Base-by-base conservation (phyloP, 2,888 invertebrate genomes). In the Xiphydria camelus region DNA sequence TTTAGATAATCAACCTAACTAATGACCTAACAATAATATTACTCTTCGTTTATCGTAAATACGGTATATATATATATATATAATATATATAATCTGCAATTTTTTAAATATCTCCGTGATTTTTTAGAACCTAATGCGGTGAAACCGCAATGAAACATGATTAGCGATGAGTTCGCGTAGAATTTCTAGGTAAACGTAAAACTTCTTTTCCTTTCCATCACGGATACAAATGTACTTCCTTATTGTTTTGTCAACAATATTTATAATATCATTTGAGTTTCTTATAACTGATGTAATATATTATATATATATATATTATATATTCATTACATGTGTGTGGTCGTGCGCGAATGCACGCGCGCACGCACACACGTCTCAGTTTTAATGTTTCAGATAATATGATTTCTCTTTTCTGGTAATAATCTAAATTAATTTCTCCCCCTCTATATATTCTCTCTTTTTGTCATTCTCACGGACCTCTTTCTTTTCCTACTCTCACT, bases 261-360 rank as follows among this genome's bases (percentile, higher is more conserved):
- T 64, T 66, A 68, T 69, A 73, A 70, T 73, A 72, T 73, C 67
- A 70, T 70, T 65, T 57, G n/a, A 58, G 61, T 64, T 58, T 64
- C 50, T 58, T 59, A 57, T 48, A 55, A 48, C 51, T 31, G 46
- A 46, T 49, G 33, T 53, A n/a, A 44, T 53, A 34, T 57, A 38
- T 54, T 47, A 22, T 36, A 6, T 14, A 21, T 43, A 29, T 42
- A 39, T 41, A 47, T 29, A 45, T 44, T 50, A 34, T 41, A 36
- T 40, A 47, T 39, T 47, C n/a, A 47, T 31, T 47, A 49, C 46
- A 41, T 50, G 41, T 52, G 49, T 47, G 49, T 54, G n/a, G n/a
- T n/a, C n/a, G n/a, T n/a, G n/a, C n/a, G n/a, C n/a, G n/a, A n/a
- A n/a, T n/a, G n/a, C n/a, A n/a, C n/a, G n/a, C n/a, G n/a, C n/a